phyloP scores from a whole-genome alignment of 2,888 invertebrate genomes.

The Melangyna quadrimaculata region DNA sequence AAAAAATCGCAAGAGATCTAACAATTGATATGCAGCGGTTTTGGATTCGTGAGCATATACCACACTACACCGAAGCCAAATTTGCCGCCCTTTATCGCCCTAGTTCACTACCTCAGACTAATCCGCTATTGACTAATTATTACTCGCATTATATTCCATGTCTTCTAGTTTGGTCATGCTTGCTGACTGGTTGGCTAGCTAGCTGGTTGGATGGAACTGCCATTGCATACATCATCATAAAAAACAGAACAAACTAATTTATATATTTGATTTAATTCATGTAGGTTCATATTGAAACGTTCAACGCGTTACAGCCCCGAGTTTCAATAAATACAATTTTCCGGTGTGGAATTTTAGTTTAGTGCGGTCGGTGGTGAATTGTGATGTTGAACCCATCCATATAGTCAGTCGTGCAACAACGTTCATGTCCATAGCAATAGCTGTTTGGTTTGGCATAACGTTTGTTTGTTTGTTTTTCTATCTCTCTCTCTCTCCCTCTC shows the following conservation, averaged over 20 bases:
- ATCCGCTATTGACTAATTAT: not conserved
- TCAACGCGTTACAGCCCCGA: not conserved
- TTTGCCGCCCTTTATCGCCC: not conserved
- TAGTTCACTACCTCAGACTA: not conserved
- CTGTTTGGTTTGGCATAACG: constrained; percentile 24
- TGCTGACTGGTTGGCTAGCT: not conserved
- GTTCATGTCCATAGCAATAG: constrained; percentile 53
- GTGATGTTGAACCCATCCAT: constrained; percentile 42
- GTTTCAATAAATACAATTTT: constrained; percentile 29
- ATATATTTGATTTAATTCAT: constrained; percentile 49
- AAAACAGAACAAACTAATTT: constrained; percentile 26
- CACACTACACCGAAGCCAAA: no score
- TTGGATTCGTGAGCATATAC: no score
- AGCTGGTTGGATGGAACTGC: not conserved
- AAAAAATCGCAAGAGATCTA: no score
- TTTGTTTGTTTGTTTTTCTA: not conserved
- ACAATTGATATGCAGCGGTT: no score
- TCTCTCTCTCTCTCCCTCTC: not conserved
- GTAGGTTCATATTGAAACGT: constrained; percentile 11
- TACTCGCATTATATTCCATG: not conserved
- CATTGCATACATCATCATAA: constrained; percentile 27
- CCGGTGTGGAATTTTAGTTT: constrained; percentile 61
- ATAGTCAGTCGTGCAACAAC: constrained; percentile 61
- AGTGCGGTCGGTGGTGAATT: not conserved
- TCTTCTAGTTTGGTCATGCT: not conserved